A percentile compares a stretch with the other conserved stretches of the same genome.
Evolutionary conservation across 2,113 vertebrate species (phyloP).

Genomic region (Pelecanus crispus): DNA sequence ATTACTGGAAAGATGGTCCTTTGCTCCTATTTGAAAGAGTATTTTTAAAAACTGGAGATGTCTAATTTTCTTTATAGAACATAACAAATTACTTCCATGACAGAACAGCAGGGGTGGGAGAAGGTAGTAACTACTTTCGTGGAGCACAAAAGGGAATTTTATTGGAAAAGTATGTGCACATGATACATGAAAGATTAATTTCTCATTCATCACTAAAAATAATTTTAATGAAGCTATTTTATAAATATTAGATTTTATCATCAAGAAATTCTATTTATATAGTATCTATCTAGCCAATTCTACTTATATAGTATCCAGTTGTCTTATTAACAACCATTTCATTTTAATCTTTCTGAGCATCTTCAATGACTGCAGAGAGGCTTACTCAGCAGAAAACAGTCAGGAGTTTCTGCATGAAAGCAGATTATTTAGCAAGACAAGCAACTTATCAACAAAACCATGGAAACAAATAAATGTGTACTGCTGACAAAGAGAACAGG

Average conservation of each 20-base stretch:
- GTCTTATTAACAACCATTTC: not conserved
- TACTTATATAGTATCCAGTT: not conserved
- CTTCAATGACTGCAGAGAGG: not conserved
- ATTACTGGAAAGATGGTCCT: not conserved
- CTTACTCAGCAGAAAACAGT: not conserved
- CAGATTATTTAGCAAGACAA: conserved; percentile 16
- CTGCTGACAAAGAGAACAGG: not conserved
- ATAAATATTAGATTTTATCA: not conserved
- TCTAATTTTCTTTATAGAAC: not conserved
- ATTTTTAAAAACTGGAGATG: not conserved
- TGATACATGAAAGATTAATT: not conserved
- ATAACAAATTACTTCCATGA: not conserved
- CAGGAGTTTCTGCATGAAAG: not conserved
- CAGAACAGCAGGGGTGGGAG: not conserved
- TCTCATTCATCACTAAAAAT: not conserved
- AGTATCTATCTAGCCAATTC: not conserved
- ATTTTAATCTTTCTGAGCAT: not conserved
- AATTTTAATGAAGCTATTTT: not conserved
- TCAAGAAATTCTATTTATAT: not conserved
- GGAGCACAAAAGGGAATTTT: not conserved
- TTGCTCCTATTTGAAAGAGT: not conserved
- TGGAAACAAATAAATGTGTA: not conserved
- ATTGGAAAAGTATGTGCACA: not conserved
- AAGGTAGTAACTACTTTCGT: not conserved
- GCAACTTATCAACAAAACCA: not conserved